Conservation (phyloP, 2,797 vertebrate species). For the Platalea minor region DNA sequence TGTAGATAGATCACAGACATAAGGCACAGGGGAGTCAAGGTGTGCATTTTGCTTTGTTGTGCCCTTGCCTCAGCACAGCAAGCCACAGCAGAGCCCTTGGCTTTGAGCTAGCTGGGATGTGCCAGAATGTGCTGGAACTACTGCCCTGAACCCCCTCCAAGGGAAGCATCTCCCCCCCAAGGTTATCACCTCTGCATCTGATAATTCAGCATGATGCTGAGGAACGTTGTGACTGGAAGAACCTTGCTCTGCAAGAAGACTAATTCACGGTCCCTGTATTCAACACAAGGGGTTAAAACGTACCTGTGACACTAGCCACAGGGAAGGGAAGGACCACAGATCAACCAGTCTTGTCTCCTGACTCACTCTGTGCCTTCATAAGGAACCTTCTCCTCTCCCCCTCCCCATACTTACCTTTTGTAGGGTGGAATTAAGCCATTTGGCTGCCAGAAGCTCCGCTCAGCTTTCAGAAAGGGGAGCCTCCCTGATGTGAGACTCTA, state of each 20-base stretch:
- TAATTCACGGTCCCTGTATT: not conserved
- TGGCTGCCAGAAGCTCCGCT: not conserved
- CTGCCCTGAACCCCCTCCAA: not conserved
- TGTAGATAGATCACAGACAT: fast-evolving
- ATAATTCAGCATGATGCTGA: not conserved
- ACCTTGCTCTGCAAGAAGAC: not conserved
- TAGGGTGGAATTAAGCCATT: not conserved
- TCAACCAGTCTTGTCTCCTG: not conserved
- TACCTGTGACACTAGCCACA: not conserved
- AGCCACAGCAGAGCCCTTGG: not conserved
- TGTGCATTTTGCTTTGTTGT: fast-evolving
- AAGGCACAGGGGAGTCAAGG: fast-evolving
- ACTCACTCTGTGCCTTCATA: not conserved
- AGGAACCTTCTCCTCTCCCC: not conserved
- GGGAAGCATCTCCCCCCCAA: not conserved
- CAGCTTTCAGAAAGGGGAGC: not conserved
- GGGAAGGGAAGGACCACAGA: not conserved
- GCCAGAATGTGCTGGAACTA: not conserved
- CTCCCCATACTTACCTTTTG: not conserved
- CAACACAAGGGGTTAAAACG: not conserved
- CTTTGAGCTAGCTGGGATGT: not conserved
- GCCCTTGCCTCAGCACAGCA: not conserved
- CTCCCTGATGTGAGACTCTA: not conserved
- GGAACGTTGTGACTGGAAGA: not conserved
- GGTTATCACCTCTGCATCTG: not conserved